phyloP scores from a whole-genome alignment of 64 coral and sea anemone species.

The Porites australiensis region DNA sequence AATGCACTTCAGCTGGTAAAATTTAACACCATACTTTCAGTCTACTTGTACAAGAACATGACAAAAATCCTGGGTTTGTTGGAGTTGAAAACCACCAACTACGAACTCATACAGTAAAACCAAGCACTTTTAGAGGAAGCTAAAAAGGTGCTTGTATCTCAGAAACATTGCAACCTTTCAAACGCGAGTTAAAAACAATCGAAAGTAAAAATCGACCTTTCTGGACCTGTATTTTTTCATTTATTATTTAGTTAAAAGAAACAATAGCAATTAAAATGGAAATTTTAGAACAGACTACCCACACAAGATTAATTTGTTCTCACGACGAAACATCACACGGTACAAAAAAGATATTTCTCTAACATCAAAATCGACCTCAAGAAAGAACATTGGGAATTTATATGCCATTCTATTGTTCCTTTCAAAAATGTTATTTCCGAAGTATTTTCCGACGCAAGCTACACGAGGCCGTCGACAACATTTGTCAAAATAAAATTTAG shows the following conservation, averaged over 20 bases:
- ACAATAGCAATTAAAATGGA: not conserved
- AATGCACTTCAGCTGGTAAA: too few species aligned
- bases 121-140: not conserved
- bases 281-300: not conserved
- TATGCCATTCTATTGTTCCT: too few species aligned
- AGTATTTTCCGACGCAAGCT: too few species aligned
- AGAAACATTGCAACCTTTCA: not conserved
- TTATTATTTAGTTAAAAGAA: not conserved
- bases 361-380: not conserved
- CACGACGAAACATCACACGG: not conserved
- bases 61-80: not conserved
- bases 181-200: not conserved
- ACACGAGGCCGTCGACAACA: too few species aligned
- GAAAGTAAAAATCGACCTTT: not conserved
- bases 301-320: not conserved
- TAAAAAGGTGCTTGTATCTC: not conserved
- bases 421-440: too few species aligned
- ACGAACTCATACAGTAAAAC: too few species aligned
- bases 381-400: too few species aligned
- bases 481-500: too few species aligned
- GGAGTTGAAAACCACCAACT: not conserved
- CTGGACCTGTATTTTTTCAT: not conserved
- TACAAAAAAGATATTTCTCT: not conserved
- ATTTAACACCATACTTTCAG: too few species aligned
- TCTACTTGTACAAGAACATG: too few species aligned